Conservation (phyloP, 1,140 invertebrate genomes). For the Pissodes strobi region DNA sequence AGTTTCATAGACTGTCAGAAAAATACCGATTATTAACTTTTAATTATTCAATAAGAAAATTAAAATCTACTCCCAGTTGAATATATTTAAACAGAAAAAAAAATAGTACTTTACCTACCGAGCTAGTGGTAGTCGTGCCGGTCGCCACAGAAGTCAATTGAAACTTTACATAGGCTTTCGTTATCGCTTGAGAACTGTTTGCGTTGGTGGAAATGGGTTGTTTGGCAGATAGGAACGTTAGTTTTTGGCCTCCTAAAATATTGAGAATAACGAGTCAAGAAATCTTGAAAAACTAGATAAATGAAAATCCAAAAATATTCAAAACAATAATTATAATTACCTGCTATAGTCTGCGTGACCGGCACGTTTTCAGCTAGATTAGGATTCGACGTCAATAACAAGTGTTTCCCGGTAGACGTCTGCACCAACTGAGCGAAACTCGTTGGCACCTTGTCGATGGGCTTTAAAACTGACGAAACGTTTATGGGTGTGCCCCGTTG, state of each 20-base stretch:
- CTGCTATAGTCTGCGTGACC: slow-evolving; percentile 46
- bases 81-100: too few relatives aligned
- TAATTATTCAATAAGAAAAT: too few relatives aligned
- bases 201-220: slow-evolving; percentile 55
- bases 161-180: slow-evolving; percentile 53
- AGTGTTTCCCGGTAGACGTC: slow-evolving; percentile 70
- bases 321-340: slow-evolving; percentile 27
- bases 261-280: too few relatives aligned
- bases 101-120: slow-evolving; percentile 31
- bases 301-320: neutral
- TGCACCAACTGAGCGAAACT: slow-evolving; percentile 69
- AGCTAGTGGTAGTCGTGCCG: slow-evolving; percentile 37
- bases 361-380: slow-evolving; percentile 48
- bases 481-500: slow-evolving; percentile 54
- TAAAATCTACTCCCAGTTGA: too few relatives aligned
- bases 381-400: slow-evolving; percentile 61
- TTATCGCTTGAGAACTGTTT: slow-evolving; percentile 48
- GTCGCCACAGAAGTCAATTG: slow-evolving; percentile 49
- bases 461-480: slow-evolving; percentile 56
- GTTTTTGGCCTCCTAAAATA: slow-evolving; percentile 56
- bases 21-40: slow-evolving; percentile 8
- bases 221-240: slow-evolving; percentile 61
- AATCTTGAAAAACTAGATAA: slow-evolving; percentile 9
- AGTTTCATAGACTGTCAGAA: slow-evolving; percentile 24
- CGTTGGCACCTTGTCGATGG: slow-evolving; percentile 48